Base-by-base conservation (phyloP, 1,140 invertebrate genomes). In the Chrysomallon squamiferum region DNA sequence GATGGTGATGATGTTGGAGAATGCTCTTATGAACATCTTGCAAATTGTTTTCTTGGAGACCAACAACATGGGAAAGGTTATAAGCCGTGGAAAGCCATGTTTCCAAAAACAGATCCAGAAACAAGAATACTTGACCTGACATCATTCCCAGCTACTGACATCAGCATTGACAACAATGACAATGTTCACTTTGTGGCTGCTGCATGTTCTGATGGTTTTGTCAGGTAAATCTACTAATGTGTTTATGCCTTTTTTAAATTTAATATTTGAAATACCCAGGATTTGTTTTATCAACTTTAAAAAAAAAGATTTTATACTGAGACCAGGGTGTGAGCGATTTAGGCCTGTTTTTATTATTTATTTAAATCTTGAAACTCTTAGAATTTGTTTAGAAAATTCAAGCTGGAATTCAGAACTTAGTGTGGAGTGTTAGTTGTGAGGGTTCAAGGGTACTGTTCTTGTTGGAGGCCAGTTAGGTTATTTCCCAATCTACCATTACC, bases 151-250 rank as follows among this genome's bases (percentile, higher is more conserved):
- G 66, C 58, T 11, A 15, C 38, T n/a, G 88, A 90, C 76, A 71
- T 91, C 30, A 84, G 84, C 65, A 1, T 20, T 15, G 27, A 52
- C 5, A 18, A 50, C 35, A 59, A 58, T 43, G 20, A 15, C 49
- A n/a, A 54, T 52, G 11, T 75, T 5, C 65, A 72, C 62, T 27
- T 81, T 58, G 67, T 87, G 18, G 88, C 89, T 67, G 83, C 89
- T 57, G 92, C 89, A 7, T 92, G 91, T 77, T 93, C 91, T 22
- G 91, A 93, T 87, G 90, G 90, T 49, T 87, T 82, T 79, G 71
- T 92, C 15, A 87, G 90, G 87, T 88, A 74, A 27, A 69, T 72
- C 25, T 4, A 20, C n/a, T 54, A 56, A 49, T n/a, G n/a, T 45
- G 11, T 65, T 11, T 30, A 27, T 33, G 20, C 32, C 11, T 43